phyloP scores from a whole-genome alignment of 2,888 invertebrate genomes.

The Ceramica pisi region DNA sequence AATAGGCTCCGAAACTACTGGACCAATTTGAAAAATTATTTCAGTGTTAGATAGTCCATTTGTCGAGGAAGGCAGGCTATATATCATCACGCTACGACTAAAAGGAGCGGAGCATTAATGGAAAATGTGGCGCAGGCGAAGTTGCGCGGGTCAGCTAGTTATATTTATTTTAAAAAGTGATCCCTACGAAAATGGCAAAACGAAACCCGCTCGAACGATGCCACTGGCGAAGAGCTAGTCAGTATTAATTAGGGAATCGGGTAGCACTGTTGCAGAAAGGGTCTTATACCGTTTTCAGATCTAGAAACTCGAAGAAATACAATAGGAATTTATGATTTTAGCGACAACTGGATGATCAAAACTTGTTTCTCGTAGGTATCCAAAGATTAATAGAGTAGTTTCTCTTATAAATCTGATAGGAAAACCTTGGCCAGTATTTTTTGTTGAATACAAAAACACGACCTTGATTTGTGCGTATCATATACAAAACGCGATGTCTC shows the following conservation, averaged over 20 bases:
- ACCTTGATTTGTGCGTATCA: slow-evolving; percentile 28
- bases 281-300: neutral
- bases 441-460: slow-evolving; percentile 38
- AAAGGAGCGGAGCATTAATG: no score
- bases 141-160: no score
- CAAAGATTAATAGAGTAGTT: neutral
- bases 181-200: no score
- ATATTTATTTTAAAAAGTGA: no score
- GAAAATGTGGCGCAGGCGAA: no score
- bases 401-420: neutral
- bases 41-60: no score
- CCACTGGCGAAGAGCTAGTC: no score
- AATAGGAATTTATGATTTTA: neutral
- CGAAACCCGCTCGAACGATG: no score
- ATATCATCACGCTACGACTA: no score
- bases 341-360: neutral
- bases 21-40: no score
- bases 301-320: neutral
- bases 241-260: slow-evolving; percentile 6
- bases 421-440: slow-evolving; percentile 26
- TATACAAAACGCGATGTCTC: slow-evolving; percentile 28
- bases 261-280: neutral
- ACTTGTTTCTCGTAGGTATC: neutral
- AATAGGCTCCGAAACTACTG: no score
- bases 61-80: no score